phyloP scores from a whole-genome alignment of 1,140 invertebrate genomes.

The Platyscapa corneri region DNA sequence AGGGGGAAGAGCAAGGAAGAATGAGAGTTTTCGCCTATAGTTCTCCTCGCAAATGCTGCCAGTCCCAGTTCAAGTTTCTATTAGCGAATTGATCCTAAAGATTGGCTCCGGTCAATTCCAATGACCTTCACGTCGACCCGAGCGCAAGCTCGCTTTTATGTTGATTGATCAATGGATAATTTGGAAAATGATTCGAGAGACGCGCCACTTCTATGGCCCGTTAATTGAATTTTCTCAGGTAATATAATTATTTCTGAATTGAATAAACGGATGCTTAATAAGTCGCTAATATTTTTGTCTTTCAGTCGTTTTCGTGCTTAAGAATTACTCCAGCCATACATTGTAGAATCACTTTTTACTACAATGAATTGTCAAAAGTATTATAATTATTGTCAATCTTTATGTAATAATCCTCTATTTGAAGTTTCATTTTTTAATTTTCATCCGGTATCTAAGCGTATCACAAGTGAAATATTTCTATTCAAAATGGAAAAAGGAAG shows the following conservation, averaged over 20 bases:
- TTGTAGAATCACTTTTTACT: no score
- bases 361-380: no score
- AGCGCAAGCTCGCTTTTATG: neutral
- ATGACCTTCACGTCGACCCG: constrained; percentile 15
- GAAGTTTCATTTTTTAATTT: no score
- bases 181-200: constrained; percentile 33
- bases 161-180: constrained; percentile 48
- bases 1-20: neutral
- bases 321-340: no score
- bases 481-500: no score
- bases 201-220: neutral
- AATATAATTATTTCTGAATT: neutral
- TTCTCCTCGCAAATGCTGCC: constrained; percentile 69
- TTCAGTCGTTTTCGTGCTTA: neutral
- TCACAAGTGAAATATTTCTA: no score
- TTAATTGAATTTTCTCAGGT: constrained; percentile 24
- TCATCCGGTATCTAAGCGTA: no score
- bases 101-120: constrained; percentile 43
- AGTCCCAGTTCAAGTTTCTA: constrained; percentile 70
- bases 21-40: neutral
- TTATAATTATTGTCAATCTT: no score
- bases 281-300: neutral
- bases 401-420: no score
- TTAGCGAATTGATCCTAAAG: constrained; percentile 58
- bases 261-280: neutral